These are phyloP conservation scores for Syngnathoides biaculeatus DNA, from an alignment of 2,113 vertebrate species.

Conservation along the genomic window DNA sequence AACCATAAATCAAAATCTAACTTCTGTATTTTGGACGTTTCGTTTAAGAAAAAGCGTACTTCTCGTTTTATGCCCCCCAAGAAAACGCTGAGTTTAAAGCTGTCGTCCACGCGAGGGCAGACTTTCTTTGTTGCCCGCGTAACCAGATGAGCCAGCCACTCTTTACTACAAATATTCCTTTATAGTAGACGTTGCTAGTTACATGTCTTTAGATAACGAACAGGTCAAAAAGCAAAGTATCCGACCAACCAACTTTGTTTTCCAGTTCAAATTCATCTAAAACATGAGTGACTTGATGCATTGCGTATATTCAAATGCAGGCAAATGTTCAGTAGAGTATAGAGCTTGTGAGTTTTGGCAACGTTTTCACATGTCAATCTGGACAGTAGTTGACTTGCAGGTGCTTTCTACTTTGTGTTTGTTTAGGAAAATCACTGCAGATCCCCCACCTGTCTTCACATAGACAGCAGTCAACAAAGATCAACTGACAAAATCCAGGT, in stretches of 20 bases:
- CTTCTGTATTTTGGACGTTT: constrained; percentile 17
- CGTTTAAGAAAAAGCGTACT: constrained; percentile 2
- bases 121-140: constrained; percentile 1
- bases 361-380: constrained; percentile 19
- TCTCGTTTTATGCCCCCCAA: constrained; percentile 7
- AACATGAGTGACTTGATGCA: not conserved
- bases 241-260: not conserved
- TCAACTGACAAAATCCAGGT: constrained; percentile 56
- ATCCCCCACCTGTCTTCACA: constrained; percentile 28
- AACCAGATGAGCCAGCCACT: constrained; percentile 33
- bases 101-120: constrained; percentile 54
- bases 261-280: not conserved
- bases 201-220: not conserved
- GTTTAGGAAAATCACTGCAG: constrained; percentile 74
- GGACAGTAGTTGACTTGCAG: constrained; percentile 57
- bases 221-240: not conserved
- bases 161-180: constrained; percentile 47
- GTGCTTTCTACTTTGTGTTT: constrained; percentile 58
- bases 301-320: constrained; percentile 61
- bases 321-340: constrained; percentile 49
- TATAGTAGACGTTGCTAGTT: not conserved
- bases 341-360: constrained; percentile 15
- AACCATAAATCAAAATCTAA: constrained; percentile 35
- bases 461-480: constrained; percentile 41
- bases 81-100: constrained; percentile 5